Base-by-base conservation (phyloP, 2,797 vertebrate species). In the Erethizon dorsatum region DNA sequence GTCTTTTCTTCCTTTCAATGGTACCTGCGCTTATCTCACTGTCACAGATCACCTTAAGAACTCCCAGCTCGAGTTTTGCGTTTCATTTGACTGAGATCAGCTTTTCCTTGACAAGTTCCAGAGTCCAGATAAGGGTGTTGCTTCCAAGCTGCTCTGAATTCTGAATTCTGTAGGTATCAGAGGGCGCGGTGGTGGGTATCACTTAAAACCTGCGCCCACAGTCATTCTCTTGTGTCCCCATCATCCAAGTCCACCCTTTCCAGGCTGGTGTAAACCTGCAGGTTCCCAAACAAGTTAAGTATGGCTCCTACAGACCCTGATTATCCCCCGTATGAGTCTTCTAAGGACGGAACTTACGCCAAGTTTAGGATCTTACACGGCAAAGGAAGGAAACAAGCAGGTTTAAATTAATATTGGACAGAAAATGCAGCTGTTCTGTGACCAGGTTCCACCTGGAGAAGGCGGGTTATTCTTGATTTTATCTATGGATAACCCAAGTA, bases 11-110 rank as follows among this genome's bases (percentile, higher is more conserved):
- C 41, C 69, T 92, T 97, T 94, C 79, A 14, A 41, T 78, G n/a
- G 88, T 45, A 90, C 26, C 87, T 63, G 88, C 0, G 26, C 54
- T 97, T 98, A 97, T 96, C 96, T 98, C 83, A 90, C 90, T 92
- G 97, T 96, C 95, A 97, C 95, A 96, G 96, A 97, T 93, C 78
- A 91, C 26, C 88, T 96, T 83, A 82, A 93, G 95, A 77, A 57
- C 45, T 82, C 14, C 75, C 88, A 83, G 90, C 11, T 17, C 33
- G 77, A 61, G 63, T 69, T 97, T 92, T 63, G 0, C 37, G 82
- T 97, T 57, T 97, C 78, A 92, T 78, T 78, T 57, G 78, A 94
- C 85, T 11, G 45, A 88, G 63, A 90, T 83, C 14, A 77, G 92
- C 87, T 97, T 97, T 97, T 57, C 93, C 52, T 67, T 84, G 77